Base-by-base conservation (phyloP, 2,888 invertebrate genomes). In the Cepaea hortensis region DNA sequence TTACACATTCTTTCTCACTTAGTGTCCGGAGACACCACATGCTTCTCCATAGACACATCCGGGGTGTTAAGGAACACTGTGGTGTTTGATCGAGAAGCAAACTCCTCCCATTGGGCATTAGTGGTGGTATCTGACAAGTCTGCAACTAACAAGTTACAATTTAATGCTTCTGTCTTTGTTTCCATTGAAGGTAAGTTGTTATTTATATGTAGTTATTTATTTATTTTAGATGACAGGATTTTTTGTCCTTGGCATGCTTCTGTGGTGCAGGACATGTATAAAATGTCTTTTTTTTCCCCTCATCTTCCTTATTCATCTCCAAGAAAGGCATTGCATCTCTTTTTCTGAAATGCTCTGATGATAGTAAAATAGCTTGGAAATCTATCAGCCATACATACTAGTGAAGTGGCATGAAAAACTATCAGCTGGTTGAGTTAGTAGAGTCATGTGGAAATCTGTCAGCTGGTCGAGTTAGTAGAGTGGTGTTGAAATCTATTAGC, bases 41-140 rank as follows among this genome's bases (percentile, higher is more conserved):
- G 87, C 7, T 89, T 90, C 72, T 73, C 81, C 18, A 84, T 90
- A 6, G 87, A 88, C 68, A 75, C 88, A 6, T 46, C 88, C 9
- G 90, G 90, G 23, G 65, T 81, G 4, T 85, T 90, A 9, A 88
- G 88, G 15, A 84, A 89, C 20, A 86, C 88, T 48, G 90, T 90
- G 3, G 70, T 72, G 13, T 90, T 92, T 79, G 92, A 92, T 83
- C 77, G 90, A 48, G 91, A 92, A 82, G 82, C 87, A 2, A 87
- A 84, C 6, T 50, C 89, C 0, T 87, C 89, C 4, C 91, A 92
- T 82, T 88, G 84, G 1, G 85, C 92, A 18, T 83, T 65, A 20
- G 83, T 92, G 9, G 87, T 88, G n/a, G 91, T 91, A 11, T 88
- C 89, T 61, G 92, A 92, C 86, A 89, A 89, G 81, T 76, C 88